A percentile compares a stretch with the other conserved stretches of the same genome.
Evolutionary conservation across 2,888 invertebrate species (phyloP).

Genomic region (Vesta saturnalis): DNA sequence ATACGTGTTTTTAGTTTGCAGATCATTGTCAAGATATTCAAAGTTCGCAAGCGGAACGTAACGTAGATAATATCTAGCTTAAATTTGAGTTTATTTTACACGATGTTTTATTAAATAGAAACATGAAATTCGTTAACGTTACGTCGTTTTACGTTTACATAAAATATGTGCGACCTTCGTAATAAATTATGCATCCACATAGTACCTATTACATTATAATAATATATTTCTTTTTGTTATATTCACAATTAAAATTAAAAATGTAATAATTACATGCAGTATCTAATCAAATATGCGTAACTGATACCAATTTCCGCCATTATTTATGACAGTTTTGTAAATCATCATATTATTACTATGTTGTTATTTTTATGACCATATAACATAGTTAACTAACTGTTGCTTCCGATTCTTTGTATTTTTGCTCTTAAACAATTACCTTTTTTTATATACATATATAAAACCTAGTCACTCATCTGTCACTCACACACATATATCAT

Average conservation of each 20-base stretch:
- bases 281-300: slow-evolving; percentile 37
- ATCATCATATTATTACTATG: slow-evolving; percentile 35
- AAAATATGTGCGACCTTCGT: neutral
- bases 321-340: slow-evolving; percentile 36
- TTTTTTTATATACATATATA: slow-evolving; percentile 11
- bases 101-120: neutral
- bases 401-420: slow-evolving; percentile 46
- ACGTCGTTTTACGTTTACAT: too few relatives aligned
- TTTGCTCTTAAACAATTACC: slow-evolving; percentile 19
- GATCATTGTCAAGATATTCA: too few relatives aligned
- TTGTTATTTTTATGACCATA: slow-evolving; percentile 39
- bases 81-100: neutral
- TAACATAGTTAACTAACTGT: slow-evolving; percentile 41
- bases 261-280: slow-evolving; percentile 16
- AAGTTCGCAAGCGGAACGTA: too few relatives aligned
- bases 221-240: slow-evolving; percentile 5
- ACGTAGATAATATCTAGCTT: neutral
- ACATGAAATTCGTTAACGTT: neutral
- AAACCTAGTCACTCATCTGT: slow-evolving; percentile 21
- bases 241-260: slow-evolving; percentile 10
- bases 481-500: slow-evolving; percentile 6
- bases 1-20: too few relatives aligned
- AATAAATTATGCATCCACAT: slow-evolving; percentile 1
- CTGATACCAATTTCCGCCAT: slow-evolving; percentile 35
- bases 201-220: slow-evolving; percentile 8